Percentiles rank a stretch among this genome's conserved stretches.
These are phyloP conservation scores for Galendromus occidentalis DNA, from an alignment of 1,140 invertebrate species.

Conservation along the genomic window DNA sequence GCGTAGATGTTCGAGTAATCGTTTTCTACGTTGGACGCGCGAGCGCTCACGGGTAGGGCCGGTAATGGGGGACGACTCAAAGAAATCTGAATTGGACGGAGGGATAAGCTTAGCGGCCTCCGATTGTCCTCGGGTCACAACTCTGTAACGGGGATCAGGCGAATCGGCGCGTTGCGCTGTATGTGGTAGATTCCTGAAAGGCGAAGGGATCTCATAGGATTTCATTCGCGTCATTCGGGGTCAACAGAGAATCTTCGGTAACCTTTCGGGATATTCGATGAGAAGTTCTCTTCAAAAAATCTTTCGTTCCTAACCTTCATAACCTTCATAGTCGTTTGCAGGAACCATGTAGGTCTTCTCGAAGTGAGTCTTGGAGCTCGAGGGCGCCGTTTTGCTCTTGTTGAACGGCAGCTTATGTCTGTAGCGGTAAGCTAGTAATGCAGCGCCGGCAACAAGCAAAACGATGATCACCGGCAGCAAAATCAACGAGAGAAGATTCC, in stretches of 20 bases:
- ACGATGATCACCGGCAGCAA: neutral
- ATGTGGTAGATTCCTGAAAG: conserved; percentile 4
- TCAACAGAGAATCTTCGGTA: neutral
- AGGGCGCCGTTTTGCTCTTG: neutral
- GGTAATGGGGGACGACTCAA: no score
- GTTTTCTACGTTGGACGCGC: no score
- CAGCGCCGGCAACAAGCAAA: neutral
- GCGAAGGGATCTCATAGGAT: neutral
- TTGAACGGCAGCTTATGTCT: conserved; percentile 4
- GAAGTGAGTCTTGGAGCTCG: neutral
- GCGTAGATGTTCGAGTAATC: no score
- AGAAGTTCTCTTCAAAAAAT: neutral
- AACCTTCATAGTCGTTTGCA: neutral
- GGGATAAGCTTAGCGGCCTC: neutral
- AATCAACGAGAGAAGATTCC: neutral
- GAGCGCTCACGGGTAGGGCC: no score
- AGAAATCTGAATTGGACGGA: no score
- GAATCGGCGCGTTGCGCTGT: conserved; percentile 2
- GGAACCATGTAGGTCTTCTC: conserved; percentile 10
- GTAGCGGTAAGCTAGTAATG: neutral
- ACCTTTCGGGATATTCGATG: neutral
- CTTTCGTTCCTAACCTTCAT: no score
- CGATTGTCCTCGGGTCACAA: conserved; percentile 10
- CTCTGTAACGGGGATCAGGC: conserved; percentile 9
- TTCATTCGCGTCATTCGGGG: neutral